Evolutionary conservation across 1,140 invertebrate species (phyloP).

Genomic region (Maconellicoccus hirsutus): DNA sequence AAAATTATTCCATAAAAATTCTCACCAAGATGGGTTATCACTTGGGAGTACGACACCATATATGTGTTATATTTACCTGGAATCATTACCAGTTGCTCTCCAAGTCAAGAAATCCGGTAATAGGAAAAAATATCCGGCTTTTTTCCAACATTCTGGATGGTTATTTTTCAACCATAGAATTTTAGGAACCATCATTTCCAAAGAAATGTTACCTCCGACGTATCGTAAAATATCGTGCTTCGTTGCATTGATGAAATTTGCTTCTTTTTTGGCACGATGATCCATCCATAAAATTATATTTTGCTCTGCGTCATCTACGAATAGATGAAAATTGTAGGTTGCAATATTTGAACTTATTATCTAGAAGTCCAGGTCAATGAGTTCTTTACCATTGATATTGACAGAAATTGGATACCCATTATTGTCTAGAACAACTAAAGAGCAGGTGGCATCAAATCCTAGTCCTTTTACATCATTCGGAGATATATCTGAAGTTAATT

Average conservation of each 20-base stretch:
- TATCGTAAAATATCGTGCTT: conserved; percentile 65
- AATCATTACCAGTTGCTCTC: conserved; percentile 66
- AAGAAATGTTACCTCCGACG: conserved; percentile 81
- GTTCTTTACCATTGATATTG: conserved; percentile 49
- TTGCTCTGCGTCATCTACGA: conserved; percentile 46
- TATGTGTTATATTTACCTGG: conserved; percentile 41
- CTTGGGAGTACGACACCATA: too few species aligned
- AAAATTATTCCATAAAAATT: not conserved
- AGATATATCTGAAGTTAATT: conserved; percentile 44
- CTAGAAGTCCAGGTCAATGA: not conserved
- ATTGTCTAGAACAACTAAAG: conserved; percentile 67
- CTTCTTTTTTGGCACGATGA: conserved; percentile 73
- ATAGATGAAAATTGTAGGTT: conserved; percentile 6
- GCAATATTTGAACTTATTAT: not conserved
- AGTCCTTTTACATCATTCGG: conserved; percentile 59
- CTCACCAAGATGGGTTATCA: not conserved
- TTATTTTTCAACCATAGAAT: conserved; percentile 87
- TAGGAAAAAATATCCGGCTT: conserved; percentile 71
- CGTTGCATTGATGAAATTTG: conserved; percentile 65
- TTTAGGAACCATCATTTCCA: conserved; percentile 94
- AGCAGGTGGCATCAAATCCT: conserved; percentile 94
- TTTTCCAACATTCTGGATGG: conserved; percentile 48
- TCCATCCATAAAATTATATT: conserved; percentile 97
- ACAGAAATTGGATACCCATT: conserved; percentile 59
- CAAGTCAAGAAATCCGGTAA: conserved; percentile 89